Evolutionary conservation across 2,888 invertebrate species (phyloP).

Genomic region (Unio pictorum): DNA sequence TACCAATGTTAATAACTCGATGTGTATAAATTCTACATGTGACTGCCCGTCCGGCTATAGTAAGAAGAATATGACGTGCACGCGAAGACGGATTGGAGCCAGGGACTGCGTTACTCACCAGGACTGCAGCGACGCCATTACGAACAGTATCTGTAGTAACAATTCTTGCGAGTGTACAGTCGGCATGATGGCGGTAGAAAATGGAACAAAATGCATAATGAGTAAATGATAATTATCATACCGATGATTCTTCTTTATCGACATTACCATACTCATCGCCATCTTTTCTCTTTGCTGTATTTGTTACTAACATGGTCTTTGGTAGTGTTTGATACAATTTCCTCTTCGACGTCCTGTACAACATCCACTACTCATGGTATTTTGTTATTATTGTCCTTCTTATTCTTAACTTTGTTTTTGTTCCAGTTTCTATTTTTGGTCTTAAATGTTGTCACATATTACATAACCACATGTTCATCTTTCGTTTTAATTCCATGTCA

Average conservation of each 20-base stretch:
- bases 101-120: slow-evolving; percentile 26
- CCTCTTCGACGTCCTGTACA: no score
- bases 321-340: no score
- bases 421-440: no score
- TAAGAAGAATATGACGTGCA: slow-evolving; percentile 4
- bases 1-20: slow-evolving; percentile 29
- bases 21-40: slow-evolving; percentile 20
- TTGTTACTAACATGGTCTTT: no score
- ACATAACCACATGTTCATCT: no score
- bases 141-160: slow-evolving; percentile 28
- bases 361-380: no score
- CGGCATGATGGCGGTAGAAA: slow-evolving; percentile 19
- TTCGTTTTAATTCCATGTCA: no score
- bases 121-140: slow-evolving; percentile 37
- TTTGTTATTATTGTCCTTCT: no score
- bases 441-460: no score
- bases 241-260: not conserved
- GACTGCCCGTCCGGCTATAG: slow-evolving; percentile 15
- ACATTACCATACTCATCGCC: no score
- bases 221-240: slow-evolving; percentile 24
- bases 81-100: slow-evolving; percentile 33
- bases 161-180: slow-evolving; percentile 24
- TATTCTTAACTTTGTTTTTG: no score
- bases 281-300: no score
- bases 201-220: slow-evolving; percentile 22